These are phyloP conservation scores for Eudasyphora cyanicolor DNA, from an alignment of 2,888 invertebrate genomes.

Conservation along the genomic window DNA sequence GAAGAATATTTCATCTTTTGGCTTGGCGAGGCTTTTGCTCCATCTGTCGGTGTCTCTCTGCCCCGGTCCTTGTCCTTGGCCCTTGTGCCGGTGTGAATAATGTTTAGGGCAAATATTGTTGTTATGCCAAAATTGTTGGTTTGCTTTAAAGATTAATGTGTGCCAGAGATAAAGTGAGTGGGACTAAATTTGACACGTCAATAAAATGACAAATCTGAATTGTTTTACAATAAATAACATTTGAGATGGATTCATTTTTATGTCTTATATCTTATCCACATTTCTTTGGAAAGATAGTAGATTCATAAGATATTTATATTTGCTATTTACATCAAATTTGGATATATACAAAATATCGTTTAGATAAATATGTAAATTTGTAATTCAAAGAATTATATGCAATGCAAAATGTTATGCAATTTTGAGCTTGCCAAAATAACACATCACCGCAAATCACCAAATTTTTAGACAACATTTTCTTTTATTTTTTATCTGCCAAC, in stretches of 20 bases:
- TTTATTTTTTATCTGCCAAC: too few species aligned
- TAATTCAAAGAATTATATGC: too few species aligned
- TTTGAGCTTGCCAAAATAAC: too few species aligned
- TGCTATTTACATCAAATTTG: too few species aligned
- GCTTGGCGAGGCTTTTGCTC: background rate
- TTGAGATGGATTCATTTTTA: background rate
- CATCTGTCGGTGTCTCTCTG: background rate
- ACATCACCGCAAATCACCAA: too few species aligned
- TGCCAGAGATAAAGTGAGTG: background rate
- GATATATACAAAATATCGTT: too few species aligned
- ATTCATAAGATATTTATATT: too few species aligned
- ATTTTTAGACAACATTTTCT: too few species aligned
- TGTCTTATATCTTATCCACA: too few species aligned
- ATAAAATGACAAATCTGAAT: background rate
- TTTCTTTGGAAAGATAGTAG: too few species aligned
- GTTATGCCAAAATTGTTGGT: constrained; percentile 4
- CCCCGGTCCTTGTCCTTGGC: background rate
- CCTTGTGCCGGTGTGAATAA: background rate
- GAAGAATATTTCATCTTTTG: constrained; percentile 3
- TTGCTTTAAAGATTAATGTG: background rate
- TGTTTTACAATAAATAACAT: constrained; percentile 7
- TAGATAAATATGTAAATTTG: too few species aligned
- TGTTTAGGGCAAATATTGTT: constrained; percentile 9
- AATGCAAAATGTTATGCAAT: too few species aligned
- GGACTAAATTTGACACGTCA: constrained; percentile 12